Conservation (phyloP, 2,797 vertebrate genomes). For the Trichosurus vulpecula region DNA sequence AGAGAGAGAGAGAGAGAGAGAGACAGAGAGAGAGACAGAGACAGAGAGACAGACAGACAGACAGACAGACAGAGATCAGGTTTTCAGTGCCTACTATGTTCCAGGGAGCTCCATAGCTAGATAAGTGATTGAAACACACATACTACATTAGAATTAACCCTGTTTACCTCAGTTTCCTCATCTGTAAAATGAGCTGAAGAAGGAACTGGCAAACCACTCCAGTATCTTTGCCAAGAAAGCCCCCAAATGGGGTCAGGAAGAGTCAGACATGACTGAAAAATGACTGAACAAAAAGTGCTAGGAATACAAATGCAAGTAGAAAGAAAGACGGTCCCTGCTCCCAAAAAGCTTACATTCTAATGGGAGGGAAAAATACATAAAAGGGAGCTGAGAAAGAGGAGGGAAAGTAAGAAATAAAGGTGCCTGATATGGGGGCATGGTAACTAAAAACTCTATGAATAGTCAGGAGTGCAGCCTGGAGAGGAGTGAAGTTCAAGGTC, state of each 20-base stretch:
- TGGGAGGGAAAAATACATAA: too few relatives aligned
- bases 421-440: neutral
- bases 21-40: too few relatives aligned
- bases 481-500: neutral
- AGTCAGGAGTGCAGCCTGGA: neutral
- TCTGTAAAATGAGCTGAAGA: neutral
- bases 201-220: neutral
- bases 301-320: neutral
- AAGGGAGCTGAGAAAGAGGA: neutral
- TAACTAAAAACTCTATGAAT: neutral
- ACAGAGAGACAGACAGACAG: neutral
- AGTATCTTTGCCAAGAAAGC: neutral
- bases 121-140: neutral
- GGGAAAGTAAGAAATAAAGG: neutral
- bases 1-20: too few relatives aligned
- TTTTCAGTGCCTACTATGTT: neutral
- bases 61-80: too few relatives aligned
- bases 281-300: neutral
- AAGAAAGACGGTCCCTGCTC: neutral
- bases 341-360: neutral
- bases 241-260: neutral
- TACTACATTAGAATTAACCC: neutral
- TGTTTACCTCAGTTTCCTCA: neutral
- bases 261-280: neutral
- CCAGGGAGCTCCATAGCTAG: neutral